phyloP scores from a whole-genome alignment of 2,797 vertebrate genomes.

The Trachops cirrhosus region DNA sequence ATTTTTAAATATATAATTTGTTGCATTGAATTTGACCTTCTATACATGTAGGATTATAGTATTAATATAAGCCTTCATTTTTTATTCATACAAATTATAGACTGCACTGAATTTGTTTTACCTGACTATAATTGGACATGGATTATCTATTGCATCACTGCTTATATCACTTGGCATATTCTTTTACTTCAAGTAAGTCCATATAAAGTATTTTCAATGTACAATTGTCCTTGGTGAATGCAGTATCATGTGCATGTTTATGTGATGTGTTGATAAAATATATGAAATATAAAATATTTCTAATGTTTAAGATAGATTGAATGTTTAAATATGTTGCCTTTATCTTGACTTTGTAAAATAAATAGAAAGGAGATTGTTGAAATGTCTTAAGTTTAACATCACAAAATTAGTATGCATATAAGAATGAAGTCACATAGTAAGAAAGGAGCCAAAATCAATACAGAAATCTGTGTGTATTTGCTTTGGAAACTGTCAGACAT shows the following conservation, averaged over 20 bases:
- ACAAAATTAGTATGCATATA: not conserved
- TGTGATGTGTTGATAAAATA: not conserved
- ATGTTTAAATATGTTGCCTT: not conserved
- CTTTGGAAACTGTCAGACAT: not conserved
- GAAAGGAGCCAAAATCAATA: not conserved
- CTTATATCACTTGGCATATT: conserved; percentile 96
- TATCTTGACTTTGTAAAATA: conserved; percentile 30
- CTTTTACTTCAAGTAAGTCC: conserved; percentile 97
- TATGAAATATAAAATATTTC: not conserved
- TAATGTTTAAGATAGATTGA: not conserved
- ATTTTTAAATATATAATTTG: not conserved
- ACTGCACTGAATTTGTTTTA: conserved; percentile 97
- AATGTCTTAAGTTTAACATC: not conserved
- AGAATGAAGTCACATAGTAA: not conserved
- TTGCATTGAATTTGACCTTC: not conserved
- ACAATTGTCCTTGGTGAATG: not conserved
- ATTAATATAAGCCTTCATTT: not conserved
- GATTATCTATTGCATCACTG: conserved; percentile 93
- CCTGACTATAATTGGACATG: conserved; percentile 95
- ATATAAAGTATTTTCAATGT: not conserved
- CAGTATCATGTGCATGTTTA: not conserved
- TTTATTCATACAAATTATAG: conserved; percentile 82
- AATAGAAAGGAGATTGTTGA: not conserved
- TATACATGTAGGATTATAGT: not conserved
- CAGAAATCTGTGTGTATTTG: not conserved